Evolutionary conservation across 2,113 vertebrate species (phyloP).

Genomic region (Xenus cinereus): DNA sequence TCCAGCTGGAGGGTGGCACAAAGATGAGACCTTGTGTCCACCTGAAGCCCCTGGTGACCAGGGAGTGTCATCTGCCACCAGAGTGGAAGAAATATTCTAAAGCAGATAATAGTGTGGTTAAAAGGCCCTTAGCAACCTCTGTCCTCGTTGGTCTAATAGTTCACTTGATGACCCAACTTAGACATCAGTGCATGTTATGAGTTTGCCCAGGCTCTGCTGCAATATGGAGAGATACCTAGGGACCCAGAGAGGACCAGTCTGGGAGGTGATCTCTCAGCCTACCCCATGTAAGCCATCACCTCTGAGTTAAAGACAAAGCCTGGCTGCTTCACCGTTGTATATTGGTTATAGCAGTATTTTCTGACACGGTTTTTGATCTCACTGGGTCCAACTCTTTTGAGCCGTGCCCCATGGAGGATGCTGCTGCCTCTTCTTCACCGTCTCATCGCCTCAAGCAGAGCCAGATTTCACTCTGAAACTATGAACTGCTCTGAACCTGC

Average conservation of each 20-base stretch:
- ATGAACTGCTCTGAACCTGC: not conserved
- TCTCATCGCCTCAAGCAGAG: not conserved
- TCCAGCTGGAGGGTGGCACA: not conserved
- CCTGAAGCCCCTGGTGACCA: not conserved
- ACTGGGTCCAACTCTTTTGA: not conserved
- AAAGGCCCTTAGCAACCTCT: not conserved
- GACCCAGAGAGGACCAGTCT: not conserved
- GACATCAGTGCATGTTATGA: not conserved
- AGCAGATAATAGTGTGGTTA: not conserved
- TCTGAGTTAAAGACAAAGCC: not conserved
- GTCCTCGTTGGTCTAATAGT: not conserved
- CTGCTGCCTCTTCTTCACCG: not conserved
- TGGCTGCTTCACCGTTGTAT: not conserved
- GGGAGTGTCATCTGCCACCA: not conserved
- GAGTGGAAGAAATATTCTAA: not conserved
- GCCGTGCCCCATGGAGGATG: not conserved
- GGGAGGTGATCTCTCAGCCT: not conserved
- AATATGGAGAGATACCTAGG: rapidly evolving
- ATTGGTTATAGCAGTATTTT: not conserved
- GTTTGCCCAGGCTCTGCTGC: not conserved
- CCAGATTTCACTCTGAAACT: not conserved
- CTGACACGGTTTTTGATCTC: not conserved
- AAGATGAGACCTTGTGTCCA: not conserved
- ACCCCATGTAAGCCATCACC: rapidly evolving
- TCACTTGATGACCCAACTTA: not conserved